Evolutionary conservation across 2,113 vertebrate genomes (phyloP), one percentile per base, ranked within the genome.

Genomic region (Nyctibius bracteatus): DNA sequence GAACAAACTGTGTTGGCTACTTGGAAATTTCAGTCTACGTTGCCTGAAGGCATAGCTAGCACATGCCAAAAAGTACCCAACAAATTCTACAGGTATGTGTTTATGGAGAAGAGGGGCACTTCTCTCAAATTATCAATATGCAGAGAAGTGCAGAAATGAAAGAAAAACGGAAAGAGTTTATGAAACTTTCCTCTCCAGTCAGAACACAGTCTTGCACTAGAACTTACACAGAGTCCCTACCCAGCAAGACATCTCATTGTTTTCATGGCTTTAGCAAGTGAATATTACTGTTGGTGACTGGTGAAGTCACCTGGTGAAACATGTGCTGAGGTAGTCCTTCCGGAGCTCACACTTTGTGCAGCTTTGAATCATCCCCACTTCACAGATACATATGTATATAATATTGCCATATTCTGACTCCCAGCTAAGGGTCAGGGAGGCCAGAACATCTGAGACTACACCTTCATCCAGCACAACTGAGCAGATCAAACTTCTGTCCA

Each of bases 1-100:
- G 35, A 33, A 57, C 6, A 46, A 65, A 47, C 2, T 0, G 1
- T 16, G 3, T 39, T 65, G 22, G 3, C 15, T 81, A 28, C 6
- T 44, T 88, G 54, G 74, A 61, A 61, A 68, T 68, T 81, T 82
- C 54, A 82, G 27, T 25, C 31, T 21, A 10, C 4, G 6, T 49
- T 62, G 31, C 18, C 37, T 3, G 5, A 90, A 62, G 25, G 16
- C 37, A 28, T 27, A n/a, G 14, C 12, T 67, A 28, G 20, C 20
- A 21, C 9, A 27, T 62, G 19, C 5, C 14, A 85, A 62, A 55
- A 59, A 35, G 7, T 5, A 0, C 15, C 14, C 15, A 80, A 23
- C 7, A n/a, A 62, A 25, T 57, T 68, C 30, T 59, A 15, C 35
- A 79, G 41, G 23, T 49, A 13, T 6, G 3, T 37, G 22, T 66